Evolutionary conservation across 2,888 invertebrate genomes (phyloP).

Genomic region (Meiosimyza decipiens): DNA sequence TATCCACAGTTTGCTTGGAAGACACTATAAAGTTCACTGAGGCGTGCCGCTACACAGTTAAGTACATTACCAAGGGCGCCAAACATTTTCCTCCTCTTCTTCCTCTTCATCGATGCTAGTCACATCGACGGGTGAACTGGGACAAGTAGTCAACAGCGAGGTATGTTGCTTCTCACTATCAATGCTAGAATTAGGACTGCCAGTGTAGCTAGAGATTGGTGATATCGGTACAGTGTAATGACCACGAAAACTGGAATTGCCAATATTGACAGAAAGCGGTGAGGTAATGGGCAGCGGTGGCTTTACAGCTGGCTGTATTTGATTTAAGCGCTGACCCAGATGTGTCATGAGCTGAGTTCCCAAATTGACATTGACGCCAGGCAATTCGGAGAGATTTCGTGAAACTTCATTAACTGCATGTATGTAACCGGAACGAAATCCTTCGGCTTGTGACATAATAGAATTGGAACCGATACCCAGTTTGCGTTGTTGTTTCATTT

Average conservation of each 20-base stretch:
- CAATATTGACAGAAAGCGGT: conserved; percentile 60
- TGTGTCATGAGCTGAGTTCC: conserved; percentile 92
- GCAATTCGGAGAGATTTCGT: conserved; percentile 83
- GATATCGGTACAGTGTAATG: conserved; percentile 64
- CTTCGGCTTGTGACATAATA: conserved; percentile 78
- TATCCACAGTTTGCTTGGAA: conserved; percentile 30
- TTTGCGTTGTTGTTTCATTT: conserved; percentile 74
- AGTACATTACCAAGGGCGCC: conserved; percentile 62
- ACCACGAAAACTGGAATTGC: conserved; percentile 45
- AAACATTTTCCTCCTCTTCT: conserved; percentile 56
- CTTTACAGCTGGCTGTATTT: conserved; percentile 61
- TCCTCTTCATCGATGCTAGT: conserved; percentile 45
- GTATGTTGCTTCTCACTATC: conserved; percentile 47
- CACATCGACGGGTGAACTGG: conserved; percentile 53
- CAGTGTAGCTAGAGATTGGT: conserved; percentile 62
- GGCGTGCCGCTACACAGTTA: background rate
- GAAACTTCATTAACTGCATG: conserved; percentile 92
- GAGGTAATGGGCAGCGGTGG: conserved; percentile 57
- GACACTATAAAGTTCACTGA: conserved; percentile 34
- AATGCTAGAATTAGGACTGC: conserved; percentile 61
- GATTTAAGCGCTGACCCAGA: conserved; percentile 84
- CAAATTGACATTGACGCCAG: conserved; percentile 86
- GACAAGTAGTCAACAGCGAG: conserved; percentile 56
- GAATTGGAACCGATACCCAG: conserved; percentile 56
- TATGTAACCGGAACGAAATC: conserved; percentile 89